A percentile compares a stretch with the other conserved stretches of the same genome.
These are phyloP conservation scores for Oryzias sinensis DNA, from an alignment of 2,797 vertebrate genomes.

Conservation along the genomic window DNA sequence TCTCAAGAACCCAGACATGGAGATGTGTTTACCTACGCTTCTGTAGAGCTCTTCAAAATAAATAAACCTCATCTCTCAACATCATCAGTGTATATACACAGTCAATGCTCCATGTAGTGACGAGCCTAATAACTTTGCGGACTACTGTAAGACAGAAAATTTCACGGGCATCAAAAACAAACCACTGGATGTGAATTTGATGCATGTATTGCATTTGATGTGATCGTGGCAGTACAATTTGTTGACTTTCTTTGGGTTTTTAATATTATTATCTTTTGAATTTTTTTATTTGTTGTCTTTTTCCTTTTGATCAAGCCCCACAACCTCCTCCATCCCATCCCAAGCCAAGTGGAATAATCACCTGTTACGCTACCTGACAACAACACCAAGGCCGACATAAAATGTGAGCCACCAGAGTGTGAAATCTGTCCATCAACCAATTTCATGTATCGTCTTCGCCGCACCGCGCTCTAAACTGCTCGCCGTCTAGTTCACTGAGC, in stretches of 20 bases:
- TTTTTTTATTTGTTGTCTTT: neutral
- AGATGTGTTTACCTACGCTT: too few species aligned
- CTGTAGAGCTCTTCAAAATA: too few species aligned
- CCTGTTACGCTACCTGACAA: conserved; percentile 66
- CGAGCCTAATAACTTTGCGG: too few species aligned
- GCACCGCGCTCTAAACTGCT: conserved; percentile 43
- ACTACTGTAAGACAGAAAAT: too few species aligned
- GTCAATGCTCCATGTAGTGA: too few species aligned
- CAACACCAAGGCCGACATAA: conserved; percentile 55
- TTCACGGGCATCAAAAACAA: too few species aligned
- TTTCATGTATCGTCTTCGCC: conserved; percentile 41
- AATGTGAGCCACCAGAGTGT: conserved; percentile 56
- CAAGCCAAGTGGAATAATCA: conserved; percentile 65
- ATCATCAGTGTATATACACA: too few species aligned
- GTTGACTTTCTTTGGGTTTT: neutral
- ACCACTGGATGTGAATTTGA: too few species aligned
- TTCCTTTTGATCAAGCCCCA: neutral
- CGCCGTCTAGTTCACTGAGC: conserved; percentile 42
- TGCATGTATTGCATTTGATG: too few species aligned
- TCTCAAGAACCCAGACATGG: too few species aligned
- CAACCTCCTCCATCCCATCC: neutral
- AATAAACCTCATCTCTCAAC: too few species aligned
- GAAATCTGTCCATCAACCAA: conserved; percentile 67
- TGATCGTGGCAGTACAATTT: too few species aligned
- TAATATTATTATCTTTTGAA: neutral